Evolutionary conservation across 35 echinoderm and acorn worm species (phyloP).

Genomic region (Acanthaster planci): DNA sequence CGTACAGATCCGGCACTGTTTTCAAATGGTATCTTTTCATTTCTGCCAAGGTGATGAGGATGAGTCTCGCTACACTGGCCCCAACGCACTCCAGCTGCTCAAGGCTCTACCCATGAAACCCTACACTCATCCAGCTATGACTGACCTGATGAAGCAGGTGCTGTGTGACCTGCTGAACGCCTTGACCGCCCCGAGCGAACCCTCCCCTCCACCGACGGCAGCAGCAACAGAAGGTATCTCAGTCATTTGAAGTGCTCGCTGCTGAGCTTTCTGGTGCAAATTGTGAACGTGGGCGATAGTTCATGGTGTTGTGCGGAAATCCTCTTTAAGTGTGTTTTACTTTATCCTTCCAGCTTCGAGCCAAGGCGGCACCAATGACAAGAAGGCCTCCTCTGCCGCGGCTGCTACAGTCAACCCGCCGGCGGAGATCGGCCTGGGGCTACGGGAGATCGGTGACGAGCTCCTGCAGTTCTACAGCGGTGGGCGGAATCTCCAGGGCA

Average conservation of each 20-base stretch:
- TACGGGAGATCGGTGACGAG: constrained; percentile 92
- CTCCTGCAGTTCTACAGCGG: constrained; percentile 70
- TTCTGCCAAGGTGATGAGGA: constrained; percentile 68
- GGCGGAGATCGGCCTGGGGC: constrained; percentile 60
- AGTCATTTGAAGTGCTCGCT: neutral
- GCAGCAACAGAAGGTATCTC: constrained; percentile 9
- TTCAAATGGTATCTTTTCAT: no score
- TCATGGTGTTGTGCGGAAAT: no score
- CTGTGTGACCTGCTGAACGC: constrained; percentile 89
- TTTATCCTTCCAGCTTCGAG: neutral
- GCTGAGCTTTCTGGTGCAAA: no score
- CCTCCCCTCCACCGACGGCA: neutral
- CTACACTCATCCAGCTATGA: constrained; percentile 57
- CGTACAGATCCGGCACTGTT: no score
- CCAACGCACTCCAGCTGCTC: constrained; percentile 82
- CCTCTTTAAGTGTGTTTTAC: neutral
- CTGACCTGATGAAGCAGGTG: constrained; percentile 66
- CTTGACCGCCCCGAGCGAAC: constrained; percentile 58
- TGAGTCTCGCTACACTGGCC: constrained; percentile 78
- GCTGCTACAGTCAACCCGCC: neutral
- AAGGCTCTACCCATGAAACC: constrained; percentile 65
- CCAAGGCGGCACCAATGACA: constrained; percentile 14
- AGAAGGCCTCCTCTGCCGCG: constrained; percentile 4
- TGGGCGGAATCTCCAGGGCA: constrained; percentile 18
- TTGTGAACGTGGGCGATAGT: no score